phyloP scores from a whole-genome alignment of 2,888 invertebrate species.

The Caenorhabditis doughertyi region DNA sequence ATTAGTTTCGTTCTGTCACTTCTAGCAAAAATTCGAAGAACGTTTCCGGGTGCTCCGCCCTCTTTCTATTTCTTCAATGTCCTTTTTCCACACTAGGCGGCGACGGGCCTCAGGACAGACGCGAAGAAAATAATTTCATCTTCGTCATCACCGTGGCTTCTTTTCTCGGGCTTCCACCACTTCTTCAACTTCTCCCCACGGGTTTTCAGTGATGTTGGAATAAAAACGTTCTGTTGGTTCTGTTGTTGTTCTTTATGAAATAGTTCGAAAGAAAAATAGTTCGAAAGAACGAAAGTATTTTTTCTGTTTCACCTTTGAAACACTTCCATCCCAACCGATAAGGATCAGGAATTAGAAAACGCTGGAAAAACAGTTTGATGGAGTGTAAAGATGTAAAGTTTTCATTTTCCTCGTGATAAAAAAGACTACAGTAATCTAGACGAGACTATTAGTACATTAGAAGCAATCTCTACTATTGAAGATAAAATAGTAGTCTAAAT shows the following conservation, averaged over 20 bases:
- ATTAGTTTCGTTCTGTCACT: background rate
- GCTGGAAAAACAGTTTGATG: slow-evolving; percentile 32
- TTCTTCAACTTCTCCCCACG: slow-evolving; percentile 18
- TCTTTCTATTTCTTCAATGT: slow-evolving; percentile 23
- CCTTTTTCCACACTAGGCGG: slow-evolving; percentile 56
- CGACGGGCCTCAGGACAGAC: slow-evolving; percentile 39
- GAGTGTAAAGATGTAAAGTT: slow-evolving; percentile 7
- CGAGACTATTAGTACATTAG: no score
- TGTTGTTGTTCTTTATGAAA: slow-evolving; percentile 1
- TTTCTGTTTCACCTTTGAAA: slow-evolving; percentile 2
- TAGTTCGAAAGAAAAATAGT: background rate
- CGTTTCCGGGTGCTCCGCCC: slow-evolving; percentile 33
- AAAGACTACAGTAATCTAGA: background rate
- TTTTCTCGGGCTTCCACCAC: slow-evolving; percentile 15
- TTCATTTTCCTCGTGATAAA: slow-evolving; percentile 27
- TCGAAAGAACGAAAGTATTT: background rate
- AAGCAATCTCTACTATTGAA: background rate
- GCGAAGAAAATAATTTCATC: slow-evolving; percentile 62
- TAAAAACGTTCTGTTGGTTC: background rate
- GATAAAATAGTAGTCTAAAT: no score
- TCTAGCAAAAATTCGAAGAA: background rate
- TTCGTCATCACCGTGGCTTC: slow-evolving; percentile 49
- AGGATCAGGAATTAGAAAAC: slow-evolving; percentile 20
- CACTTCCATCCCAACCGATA: slow-evolving; percentile 22
- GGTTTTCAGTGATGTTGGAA: slow-evolving; percentile 18